Base-by-base conservation (phyloP, 2,113 vertebrate genomes). In the Thomomys bottae region DNA sequence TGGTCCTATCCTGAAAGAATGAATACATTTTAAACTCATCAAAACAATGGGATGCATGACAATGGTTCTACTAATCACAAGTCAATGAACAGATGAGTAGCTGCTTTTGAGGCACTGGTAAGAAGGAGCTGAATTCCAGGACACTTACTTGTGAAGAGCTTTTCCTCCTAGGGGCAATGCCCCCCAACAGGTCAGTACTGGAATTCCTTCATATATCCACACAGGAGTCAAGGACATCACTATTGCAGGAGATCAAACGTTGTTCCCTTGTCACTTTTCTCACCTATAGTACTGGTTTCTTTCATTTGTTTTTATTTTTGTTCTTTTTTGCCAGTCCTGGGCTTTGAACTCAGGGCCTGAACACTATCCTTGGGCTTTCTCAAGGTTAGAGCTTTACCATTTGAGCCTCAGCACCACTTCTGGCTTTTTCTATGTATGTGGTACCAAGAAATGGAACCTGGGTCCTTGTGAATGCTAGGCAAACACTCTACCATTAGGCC, bases 181-280 rank as follows among this genome's bases (percentile, higher is more conserved):
- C 70, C 99, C 99, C 99, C 99, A 99, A 8, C 99, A 98, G 77
- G 98, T 99, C 57, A 99, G 97, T 84, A 99, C 98, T 1, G 98
- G 99, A 89, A 99, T 99, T 89, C 99, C 99, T 96, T 99, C 99
- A 89, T 99, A 99, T 78, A 99, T 98, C 99, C 99, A 94, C 3
- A 54, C 12, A 7, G 54, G 2, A 57, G 96, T 97, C 68, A 97
- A 97, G 95, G 92, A 64, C 57, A n/a, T 84, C 79, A 94, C 12
- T 79, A 63, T 61, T 59, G 63, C 26, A 86, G 67, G 32, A 94
- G 54, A 68, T 30, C 71, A 79, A 81, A 82, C 28, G 34, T 73
- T 18, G 2, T 68, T 84, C 86, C n/a, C 45, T 77, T 59, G 23
- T 24, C 64, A 75, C 79, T 93, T 82, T 78, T 42, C 57, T 75